Evolutionary conservation across 2,888 invertebrate species (phyloP), one percentile per base, ranked within the genome.

Genomic region (Drosophila rellima): DNA sequence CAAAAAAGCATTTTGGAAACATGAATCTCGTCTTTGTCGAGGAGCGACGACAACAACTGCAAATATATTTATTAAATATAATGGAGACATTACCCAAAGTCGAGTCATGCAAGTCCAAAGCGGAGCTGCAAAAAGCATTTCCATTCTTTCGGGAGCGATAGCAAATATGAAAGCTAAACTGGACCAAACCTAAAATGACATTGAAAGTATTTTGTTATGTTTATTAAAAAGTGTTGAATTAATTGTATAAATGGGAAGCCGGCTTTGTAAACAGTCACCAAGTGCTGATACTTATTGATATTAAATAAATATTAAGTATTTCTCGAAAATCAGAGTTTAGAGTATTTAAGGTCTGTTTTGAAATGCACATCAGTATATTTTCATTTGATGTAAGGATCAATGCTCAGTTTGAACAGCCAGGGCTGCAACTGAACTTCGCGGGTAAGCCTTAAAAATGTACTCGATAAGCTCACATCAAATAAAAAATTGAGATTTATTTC

Each of bases 1-100:
- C 98, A 1, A 99, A 99, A 93, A 98, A 98, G 93, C 96, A 97
- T 63, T 94, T 99, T 82, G 96, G 98, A 29, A 98, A 97, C 93
- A 97, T 97, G 94, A 96, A 97, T 92, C 95, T 96, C 0, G 94
- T 95, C 74, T 94, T 98, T 90, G 98, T 99, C 29, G 98, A 98
- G 92, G 96, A 96, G 75, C 94, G 99, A 62, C 95, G 98, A 17
- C 94, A 95, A 85, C 95, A 96, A 70, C 93, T 99, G 63, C 98
- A 98, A 92, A 95, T 95, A 63, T 99, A 98, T 93, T 93, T 99
- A 72, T 94, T 98, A 48, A 95, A 97, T 91, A 94, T 98, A 18
- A 94, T 98, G 66, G 95, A 97, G 74, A 95, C 96, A 81, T 94
- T 97, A 92, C 95, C 96, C 0, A 96, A 96, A 84, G 94, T 98